These are phyloP conservation scores for Drosophila grimshawi DNA, from an alignment of 1,140 invertebrate species.

Conservation along the genomic window DNA sequence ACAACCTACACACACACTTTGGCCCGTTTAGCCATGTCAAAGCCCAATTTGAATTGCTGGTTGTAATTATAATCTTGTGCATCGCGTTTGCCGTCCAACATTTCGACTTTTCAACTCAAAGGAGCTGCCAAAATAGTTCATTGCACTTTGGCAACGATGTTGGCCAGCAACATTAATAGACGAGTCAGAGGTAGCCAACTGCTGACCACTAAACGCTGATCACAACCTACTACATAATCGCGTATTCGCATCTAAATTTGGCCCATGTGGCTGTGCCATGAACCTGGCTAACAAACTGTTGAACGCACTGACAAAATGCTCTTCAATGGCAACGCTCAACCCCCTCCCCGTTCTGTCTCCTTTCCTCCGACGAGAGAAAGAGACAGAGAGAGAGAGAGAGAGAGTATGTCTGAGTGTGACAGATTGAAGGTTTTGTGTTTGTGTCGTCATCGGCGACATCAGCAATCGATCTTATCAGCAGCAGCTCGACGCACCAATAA, in stretches of 20 bases:
- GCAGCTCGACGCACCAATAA: slow-evolving; percentile 40
- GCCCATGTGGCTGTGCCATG: slow-evolving; percentile 6
- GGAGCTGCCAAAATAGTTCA: slow-evolving; percentile 13
- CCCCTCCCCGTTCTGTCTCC: neutral
- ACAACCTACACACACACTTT: neutral
- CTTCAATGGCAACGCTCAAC: slow-evolving; percentile 10
- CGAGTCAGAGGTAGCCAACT: too few relatives aligned
- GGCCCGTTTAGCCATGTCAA: slow-evolving; percentile 8
- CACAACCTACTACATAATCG: slow-evolving; percentile 32
- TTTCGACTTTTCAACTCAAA: slow-evolving; percentile 29
- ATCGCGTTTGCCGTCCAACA: neutral
- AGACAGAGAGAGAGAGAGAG: neutral
- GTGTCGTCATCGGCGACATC: slow-evolving; percentile 15
- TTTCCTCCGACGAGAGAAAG: neutral
- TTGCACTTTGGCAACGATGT: slow-evolving; percentile 27
- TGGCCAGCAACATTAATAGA: too few relatives aligned
- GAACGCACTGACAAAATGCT: slow-evolving; percentile 7
- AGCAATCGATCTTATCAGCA: slow-evolving; percentile 43
- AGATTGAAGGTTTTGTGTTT: slow-evolving; percentile 21
- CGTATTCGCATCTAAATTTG: slow-evolving; percentile 12
- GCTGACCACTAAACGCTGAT: neutral
- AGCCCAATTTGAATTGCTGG: slow-evolving; percentile 2
- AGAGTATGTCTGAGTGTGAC: neutral
- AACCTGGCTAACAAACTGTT: slow-evolving; percentile 24
- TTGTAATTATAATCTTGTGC: slow-evolving; percentile 9